These are phyloP conservation scores for Chrysotoxum bicinctum DNA, from an alignment of 2,888 invertebrate genomes.

Conservation along the genomic window DNA sequence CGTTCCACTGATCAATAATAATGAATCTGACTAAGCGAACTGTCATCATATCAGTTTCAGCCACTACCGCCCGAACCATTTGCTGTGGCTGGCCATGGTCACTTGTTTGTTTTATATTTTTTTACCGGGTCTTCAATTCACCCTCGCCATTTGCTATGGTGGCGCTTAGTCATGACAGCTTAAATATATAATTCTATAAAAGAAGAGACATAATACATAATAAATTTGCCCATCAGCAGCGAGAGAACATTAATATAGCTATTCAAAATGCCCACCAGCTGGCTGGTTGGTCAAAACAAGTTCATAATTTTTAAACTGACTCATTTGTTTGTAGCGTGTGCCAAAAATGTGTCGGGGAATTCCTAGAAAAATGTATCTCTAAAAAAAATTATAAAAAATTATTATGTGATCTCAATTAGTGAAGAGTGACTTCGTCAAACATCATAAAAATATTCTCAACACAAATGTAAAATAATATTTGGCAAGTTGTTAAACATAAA, in stretches of 20 bases:
- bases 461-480: not conserved
- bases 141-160: constrained; percentile 13
- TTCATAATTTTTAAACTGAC: constrained; percentile 24
- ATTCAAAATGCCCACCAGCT: not conserved
- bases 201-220: constrained; percentile 7
- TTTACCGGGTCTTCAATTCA: not conserved
- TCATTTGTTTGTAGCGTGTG: constrained; percentile 49
- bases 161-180: constrained; percentile 67
- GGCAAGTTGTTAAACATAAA: not conserved
- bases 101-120: constrained; percentile 6
- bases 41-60: constrained; percentile 11
- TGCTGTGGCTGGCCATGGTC: not conserved
- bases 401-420: not conserved
- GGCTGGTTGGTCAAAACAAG: not conserved
- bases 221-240: constrained; percentile 15
- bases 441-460: not conserved
- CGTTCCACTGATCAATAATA: constrained; percentile 53
- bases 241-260: constrained; percentile 43
- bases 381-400: not conserved
- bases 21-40: constrained; percentile 17
- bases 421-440: not conserved
- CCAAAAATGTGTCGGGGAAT: constrained; percentile 64
- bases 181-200: constrained; percentile 2
- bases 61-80: not conserved
- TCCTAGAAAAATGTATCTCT: constrained; percentile 35